Base-by-base conservation (phyloP, 2,113 vertebrate genomes). In the Hippocampus barbouri region DNA sequence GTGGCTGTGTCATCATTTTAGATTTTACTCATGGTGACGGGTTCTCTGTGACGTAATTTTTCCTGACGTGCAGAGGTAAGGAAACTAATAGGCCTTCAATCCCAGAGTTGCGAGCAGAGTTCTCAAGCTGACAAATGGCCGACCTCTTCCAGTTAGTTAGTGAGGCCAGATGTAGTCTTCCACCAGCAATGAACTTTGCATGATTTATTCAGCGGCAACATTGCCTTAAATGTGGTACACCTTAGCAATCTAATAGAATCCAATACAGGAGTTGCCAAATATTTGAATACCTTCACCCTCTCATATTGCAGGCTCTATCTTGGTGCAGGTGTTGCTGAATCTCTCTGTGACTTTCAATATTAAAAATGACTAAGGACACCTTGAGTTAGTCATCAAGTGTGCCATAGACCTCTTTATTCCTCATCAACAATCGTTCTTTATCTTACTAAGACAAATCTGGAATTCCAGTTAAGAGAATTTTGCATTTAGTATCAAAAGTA, bases 121-220 rank as follows among this genome's bases (percentile, higher is more conserved):
- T 71, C 57, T 72, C 59, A 34, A 77, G 62, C 74, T 78, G 78
- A 71, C 63, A 78, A 83, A 79, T 79, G 72, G 57, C 71, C 72
- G 69, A 67, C 66, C 66, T 73, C 54, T 79, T 72, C 34, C 66
- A 83, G 65, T 76, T 69, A 82, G 71, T 82, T 72, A 80, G 68
- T 70, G 72, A 69, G 65, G 72, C 45, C 80, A 72, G 68, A 75
- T 87, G 75, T 87, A 82, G 86, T 84, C 77, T 79, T 78, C 66
- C 66, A 81, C 79, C 74, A 81, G 70, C 79, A 81, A 72, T 69
- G 80, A 83, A 62, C 60, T 54, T 66, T 71, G 54, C 71, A 11
- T 54, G 54, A 62, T 63, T 70, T 59, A 62, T 40, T 75, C 56
- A 71, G 66, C 30, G 60, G 63, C 56, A 43, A 43, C 73, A 18